Base-by-base conservation (phyloP, 2,888 invertebrate genomes). In the Phytoseiulus persimilis region DNA sequence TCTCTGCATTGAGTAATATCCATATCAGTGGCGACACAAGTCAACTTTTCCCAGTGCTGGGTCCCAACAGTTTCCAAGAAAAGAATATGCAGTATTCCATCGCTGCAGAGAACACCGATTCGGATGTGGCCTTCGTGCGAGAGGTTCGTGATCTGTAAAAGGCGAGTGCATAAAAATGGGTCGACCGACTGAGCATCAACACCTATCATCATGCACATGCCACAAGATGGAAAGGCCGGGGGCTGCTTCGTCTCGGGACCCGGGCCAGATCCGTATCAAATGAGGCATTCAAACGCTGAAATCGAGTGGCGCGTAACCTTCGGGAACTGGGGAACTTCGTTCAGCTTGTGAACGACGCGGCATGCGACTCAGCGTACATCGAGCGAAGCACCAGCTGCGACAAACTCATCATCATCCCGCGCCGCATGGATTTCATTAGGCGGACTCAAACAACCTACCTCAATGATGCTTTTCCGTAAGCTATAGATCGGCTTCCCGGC, bases 91-190 rank as follows among this genome's bases (percentile, higher is more conserved):
- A 87, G 23, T 45, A 33, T 87, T 39, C 87, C 87, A 87, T 87
- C 87, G 87, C 39, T 87, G 87, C 87, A 87, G 32, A 87, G 87
- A 11, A 87, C 87, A 18, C 87, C 87, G 28, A 87, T 45, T 6
- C 87, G 87, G 5, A 45, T 87, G 45, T 87, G 87, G 87, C 87
- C 87, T n/a, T 87, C 87, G 32, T 87, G 87, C 14, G 87, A 87
- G 14, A 87, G 39, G 87, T 87, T 87, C 6, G 45, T 87, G 32
- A 87, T 87, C 87, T 87, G 33, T 5, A 83, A 83, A 9, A 84
- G 9, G n/a, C 31, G 31, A 31, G 14, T 84, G 31, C 31, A 31
- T n/a, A 9, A 84, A 84, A 32, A 84, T 83, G 3, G 83, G 14
- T 14, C 9, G 3, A 3, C 83, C 3, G 31, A 83, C 3, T 9